Percentiles rank a stretch among this genome's conserved stretches.
These are phyloP conservation scores for Mastacembelus armatus DNA, from an alignment of 2,797 vertebrate genomes.

Conservation along the genomic window DNA sequence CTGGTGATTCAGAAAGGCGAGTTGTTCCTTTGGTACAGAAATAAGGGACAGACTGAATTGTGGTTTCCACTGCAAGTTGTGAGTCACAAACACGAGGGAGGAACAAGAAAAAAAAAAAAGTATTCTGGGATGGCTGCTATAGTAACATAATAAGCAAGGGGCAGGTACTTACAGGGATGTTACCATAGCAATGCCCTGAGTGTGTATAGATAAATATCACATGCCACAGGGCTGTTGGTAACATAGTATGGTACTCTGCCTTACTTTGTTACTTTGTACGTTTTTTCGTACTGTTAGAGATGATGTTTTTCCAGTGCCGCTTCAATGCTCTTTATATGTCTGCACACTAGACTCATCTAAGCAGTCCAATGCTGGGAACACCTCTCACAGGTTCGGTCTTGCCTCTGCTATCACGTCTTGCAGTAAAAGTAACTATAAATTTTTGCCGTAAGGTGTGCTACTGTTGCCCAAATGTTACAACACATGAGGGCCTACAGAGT, in stretches of 20 bases:
- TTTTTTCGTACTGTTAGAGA: constrained; percentile 5
- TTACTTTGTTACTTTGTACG: constrained; percentile 31
- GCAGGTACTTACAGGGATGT: constrained; percentile 78
- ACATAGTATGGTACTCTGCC: constrained; percentile 54
- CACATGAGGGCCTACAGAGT: background rate
- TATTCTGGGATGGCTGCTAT: constrained; percentile 89
- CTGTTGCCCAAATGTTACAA: constrained; percentile 29
- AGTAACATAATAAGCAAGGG: constrained; percentile 88
- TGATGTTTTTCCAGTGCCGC: constrained; percentile 1
- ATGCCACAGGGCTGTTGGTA: constrained; percentile 71
- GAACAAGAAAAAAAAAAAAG: constrained; percentile 67
- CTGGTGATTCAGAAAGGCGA: constrained; percentile 74
- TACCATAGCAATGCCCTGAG: constrained; percentile 82
- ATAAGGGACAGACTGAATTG: constrained; percentile 84
- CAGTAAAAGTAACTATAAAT: constrained; percentile 18
- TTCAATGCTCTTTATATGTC: background rate
- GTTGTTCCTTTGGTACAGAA: constrained; percentile 68
- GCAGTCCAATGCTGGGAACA: constrained; percentile 14
- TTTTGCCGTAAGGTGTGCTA: constrained; percentile 16
- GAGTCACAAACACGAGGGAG: constrained; percentile 86
- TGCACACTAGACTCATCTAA: constrained; percentile 9
- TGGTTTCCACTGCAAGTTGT: constrained; percentile 85
- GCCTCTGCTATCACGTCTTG: constrained; percentile 10
- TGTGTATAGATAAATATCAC: constrained; percentile 83
- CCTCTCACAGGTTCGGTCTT: constrained; percentile 63